These are phyloP conservation scores for Carabus problematicus DNA, from an alignment of 2,888 invertebrate species.

Conservation along the genomic window DNA sequence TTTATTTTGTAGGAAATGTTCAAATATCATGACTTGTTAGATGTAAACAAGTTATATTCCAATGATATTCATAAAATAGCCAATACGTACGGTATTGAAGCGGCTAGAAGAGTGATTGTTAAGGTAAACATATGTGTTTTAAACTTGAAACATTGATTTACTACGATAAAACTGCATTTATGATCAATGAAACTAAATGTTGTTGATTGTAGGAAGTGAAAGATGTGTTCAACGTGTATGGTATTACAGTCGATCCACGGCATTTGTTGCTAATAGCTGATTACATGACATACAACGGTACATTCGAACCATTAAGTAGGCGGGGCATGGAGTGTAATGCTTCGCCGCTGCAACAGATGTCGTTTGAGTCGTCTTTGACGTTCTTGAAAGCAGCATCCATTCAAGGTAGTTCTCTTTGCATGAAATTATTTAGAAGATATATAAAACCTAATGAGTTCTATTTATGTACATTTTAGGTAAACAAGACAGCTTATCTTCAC, in stretches of 20 bases:
- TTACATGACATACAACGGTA: conserved; percentile 96
- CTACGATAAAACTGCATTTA: background rate
- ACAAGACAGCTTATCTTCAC: conserved; percentile 78
- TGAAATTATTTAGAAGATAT: background rate
- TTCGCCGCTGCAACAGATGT: conserved; percentile 97
- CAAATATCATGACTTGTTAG: conserved; percentile 77
- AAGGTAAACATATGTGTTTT: conserved; percentile 61
- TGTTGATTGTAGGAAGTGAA: conserved; percentile 75
- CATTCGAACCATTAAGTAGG: conserved; percentile 88
- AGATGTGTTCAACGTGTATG: conserved; percentile 96
- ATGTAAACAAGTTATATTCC: conserved; percentile 84
- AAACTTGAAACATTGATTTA: background rate
- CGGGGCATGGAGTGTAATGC: conserved; percentile 89
- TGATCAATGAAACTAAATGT: background rate
- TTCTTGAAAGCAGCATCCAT: conserved; percentile 83
- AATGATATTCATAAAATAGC: conserved; percentile 95
- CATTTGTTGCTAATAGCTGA: conserved; percentile 94
- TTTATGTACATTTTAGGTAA: conserved; percentile 64
- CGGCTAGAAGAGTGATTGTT: conserved; percentile 88
- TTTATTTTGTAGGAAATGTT: conserved; percentile 78
- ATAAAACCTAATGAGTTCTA: background rate
- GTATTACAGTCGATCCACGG: conserved; percentile 92
- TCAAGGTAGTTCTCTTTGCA: conserved; percentile 49
- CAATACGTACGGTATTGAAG: conserved; percentile 94
- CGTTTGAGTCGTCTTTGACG: conserved; percentile 90